phyloP scores from a whole-genome alignment of 2,888 invertebrate species.

The Diarsia brunnea region DNA sequence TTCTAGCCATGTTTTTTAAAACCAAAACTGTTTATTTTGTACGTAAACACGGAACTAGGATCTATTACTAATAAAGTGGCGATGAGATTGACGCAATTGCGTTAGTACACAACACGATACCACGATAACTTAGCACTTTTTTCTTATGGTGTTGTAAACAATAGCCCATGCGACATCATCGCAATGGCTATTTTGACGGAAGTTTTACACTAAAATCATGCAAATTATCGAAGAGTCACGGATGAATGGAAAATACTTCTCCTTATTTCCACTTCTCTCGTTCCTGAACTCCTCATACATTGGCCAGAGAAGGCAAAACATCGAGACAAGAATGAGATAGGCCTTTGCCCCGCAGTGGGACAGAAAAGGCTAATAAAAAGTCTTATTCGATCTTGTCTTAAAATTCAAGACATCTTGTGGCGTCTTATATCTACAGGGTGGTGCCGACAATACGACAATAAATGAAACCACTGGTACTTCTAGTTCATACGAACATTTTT shows the following conservation, averaged over 20 bases:
- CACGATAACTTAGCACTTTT: conserved; percentile 29
- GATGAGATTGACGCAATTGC: conserved; percentile 35
- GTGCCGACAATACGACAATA: too few relatives aligned
- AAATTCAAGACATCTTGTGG: not conserved
- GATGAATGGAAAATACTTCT: not conserved
- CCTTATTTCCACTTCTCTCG: not conserved
- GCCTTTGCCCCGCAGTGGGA: not conserved
- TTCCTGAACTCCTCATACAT: too few relatives aligned
- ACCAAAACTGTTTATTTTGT: conserved; percentile 23
- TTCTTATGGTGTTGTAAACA: conserved; percentile 3
- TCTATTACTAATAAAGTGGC: conserved; percentile 3
- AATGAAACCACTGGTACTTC: too few relatives aligned
- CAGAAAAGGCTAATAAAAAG: not conserved
- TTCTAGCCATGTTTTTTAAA: conserved; percentile 11
- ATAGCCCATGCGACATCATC: not conserved
- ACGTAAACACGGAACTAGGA: conserved; percentile 51
- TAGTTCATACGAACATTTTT: too few relatives aligned
- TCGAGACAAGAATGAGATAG: not conserved
- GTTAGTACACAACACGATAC: conserved; percentile 10
- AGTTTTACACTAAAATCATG: not conserved
- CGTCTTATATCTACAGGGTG: not conserved
- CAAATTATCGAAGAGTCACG: not conserved
- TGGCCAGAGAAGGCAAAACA: not conserved
- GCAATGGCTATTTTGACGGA: conserved; percentile 1
- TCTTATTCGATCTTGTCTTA: not conserved